Percentiles rank a stretch among this genome's conserved stretches.
Evolutionary conservation across 2,888 invertebrate species (phyloP).

Genomic region (Metopia argyrocephala): DNA sequence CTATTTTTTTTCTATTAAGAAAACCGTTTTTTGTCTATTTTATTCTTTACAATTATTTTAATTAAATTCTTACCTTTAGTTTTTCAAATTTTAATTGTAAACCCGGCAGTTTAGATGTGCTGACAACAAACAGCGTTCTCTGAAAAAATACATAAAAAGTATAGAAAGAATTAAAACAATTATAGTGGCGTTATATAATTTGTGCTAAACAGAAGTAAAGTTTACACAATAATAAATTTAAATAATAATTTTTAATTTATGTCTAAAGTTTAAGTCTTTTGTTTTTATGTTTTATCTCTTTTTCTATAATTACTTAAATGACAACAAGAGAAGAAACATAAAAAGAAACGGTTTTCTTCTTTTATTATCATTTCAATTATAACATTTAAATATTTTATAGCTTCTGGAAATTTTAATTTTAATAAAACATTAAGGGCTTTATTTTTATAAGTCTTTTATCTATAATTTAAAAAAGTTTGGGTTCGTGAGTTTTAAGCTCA

Average conservation of each 20-base stretch:
- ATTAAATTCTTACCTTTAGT: conserved; percentile 55
- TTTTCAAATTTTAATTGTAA: conserved; percentile 25
- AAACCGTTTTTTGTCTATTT: neutral
- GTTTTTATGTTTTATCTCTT: neutral
- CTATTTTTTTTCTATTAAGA: conserved; percentile 8
- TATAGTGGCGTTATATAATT: conserved; percentile 31
- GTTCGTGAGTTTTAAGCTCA: too few relatives aligned
- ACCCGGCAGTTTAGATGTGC: conserved; percentile 13
- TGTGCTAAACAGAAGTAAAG: neutral
- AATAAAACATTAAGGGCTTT: too few relatives aligned
- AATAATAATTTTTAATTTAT: neutral
- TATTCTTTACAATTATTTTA: conserved; percentile 19
- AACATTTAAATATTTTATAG: neutral
- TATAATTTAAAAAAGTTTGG: too few relatives aligned
- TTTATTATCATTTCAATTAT: conserved; percentile 3
- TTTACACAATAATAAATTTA: conserved; percentile 13
- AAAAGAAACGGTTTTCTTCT: conserved; percentile 5
- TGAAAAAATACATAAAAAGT: conserved; percentile 30
- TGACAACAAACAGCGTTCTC: neutral
- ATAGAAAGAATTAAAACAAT: conserved; percentile 12
- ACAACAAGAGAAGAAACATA: neutral
- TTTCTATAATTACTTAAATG: neutral
- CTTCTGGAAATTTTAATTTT: neutral
- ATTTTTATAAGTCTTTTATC: too few relatives aligned
- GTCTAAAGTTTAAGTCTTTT: conserved; percentile 19